Evolutionary conservation across 2,113 vertebrate genomes (phyloP).

Genomic region (Bambusicola thoracicus): DNA sequence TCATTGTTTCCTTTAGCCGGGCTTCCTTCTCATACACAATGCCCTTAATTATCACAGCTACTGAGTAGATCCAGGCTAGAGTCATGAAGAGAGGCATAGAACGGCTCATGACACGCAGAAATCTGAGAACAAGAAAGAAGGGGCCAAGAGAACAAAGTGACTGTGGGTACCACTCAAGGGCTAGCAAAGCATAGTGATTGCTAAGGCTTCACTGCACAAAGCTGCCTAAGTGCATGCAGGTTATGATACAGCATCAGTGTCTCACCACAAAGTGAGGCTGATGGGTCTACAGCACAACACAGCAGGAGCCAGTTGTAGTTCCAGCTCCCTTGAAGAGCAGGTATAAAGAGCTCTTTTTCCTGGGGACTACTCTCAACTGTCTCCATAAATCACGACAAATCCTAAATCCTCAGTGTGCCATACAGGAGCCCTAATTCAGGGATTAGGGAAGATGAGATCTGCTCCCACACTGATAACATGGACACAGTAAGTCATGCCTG

Average conservation of each 20-base stretch:
- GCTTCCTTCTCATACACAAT: slow-evolving; percentile 98
- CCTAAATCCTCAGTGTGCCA: neutral
- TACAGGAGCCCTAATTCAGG: neutral
- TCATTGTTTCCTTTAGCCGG: slow-evolving; percentile 96
- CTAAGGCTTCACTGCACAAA: neutral
- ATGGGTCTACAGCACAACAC: neutral
- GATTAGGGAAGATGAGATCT: neutral
- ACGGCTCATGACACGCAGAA: slow-evolving; percentile 93
- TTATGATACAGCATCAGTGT: neutral
- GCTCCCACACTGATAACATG: neutral
- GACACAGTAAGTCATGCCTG: neutral
- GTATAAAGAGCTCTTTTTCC: neutral
- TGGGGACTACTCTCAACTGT: neutral
- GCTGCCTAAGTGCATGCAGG: neutral
- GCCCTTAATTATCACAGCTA: slow-evolving; percentile 96
- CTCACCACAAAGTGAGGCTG: neutral
- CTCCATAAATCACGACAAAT: neutral
- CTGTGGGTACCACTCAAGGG: neutral
- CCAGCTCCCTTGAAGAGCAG: rapidly evolving
- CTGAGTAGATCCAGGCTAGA: slow-evolving; percentile 97
- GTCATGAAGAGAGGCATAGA: slow-evolving; percentile 99
- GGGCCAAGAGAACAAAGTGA: neutral
- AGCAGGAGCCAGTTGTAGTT: neutral
- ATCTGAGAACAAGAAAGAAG: slow-evolving; percentile 76
- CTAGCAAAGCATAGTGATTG: neutral